Percentiles rank a stretch among this genome's conserved stretches.
phyloP scores from a whole-genome alignment of 2,797 vertebrate species.

The Rhynchonycteris naso region DNA sequence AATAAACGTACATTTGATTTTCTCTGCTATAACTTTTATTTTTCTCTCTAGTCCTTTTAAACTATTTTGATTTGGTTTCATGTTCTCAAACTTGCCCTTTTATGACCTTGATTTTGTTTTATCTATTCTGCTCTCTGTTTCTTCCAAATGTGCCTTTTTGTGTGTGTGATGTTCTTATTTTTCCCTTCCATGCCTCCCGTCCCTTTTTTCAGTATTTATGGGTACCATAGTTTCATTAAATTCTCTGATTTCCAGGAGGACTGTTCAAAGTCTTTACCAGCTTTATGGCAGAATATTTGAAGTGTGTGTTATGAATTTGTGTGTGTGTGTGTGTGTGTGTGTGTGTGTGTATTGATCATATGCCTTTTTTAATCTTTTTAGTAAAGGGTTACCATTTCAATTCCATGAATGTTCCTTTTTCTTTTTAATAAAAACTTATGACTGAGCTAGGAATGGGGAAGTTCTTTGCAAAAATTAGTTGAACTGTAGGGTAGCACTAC shows the following conservation, averaged over 20 bases:
- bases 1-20: not conserved
- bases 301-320: not conserved
- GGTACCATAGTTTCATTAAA: constrained; percentile 16
- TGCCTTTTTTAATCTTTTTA: not conserved
- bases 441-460: not conserved
- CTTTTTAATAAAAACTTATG: not conserved
- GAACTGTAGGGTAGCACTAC: not conserved
- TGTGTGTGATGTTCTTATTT: not conserved
- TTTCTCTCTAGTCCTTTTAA: not conserved
- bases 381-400: not conserved
- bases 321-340: not conserved
- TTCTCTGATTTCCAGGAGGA: not conserved
- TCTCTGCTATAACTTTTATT: not conserved
- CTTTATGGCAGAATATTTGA: not conserved
- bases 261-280: not conserved
- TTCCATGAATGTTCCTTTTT: not conserved
- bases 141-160: not conserved
- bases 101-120: not conserved
- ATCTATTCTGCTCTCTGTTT: not conserved
- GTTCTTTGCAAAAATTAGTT: not conserved
- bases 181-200: not conserved
- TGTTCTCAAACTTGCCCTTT: not conserved
- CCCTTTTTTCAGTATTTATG: not conserved
- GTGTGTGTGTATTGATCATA: not conserved
- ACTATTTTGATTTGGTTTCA: not conserved